Base-by-base conservation (phyloP, 2,888 invertebrate species). In the Lissonota sp. region DNA sequence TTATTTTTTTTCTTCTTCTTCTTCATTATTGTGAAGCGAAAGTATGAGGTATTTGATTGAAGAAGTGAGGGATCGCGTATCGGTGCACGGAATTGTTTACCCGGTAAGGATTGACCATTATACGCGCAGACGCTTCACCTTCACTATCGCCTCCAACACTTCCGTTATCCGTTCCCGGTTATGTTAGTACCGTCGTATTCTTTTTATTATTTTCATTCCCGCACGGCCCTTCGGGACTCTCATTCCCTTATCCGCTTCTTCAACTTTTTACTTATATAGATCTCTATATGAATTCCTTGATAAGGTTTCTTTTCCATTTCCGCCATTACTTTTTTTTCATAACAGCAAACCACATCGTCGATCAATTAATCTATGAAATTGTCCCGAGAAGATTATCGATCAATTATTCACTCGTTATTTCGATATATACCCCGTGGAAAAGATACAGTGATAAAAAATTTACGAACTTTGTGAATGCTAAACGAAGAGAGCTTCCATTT, bases 11-110 rank as follows among this genome's bases (percentile, higher is more conserved):
- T 12, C 26, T 53, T 62, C 58, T 57, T 64, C 63, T 60, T 73
- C 57, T 37, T 16, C 14, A n/a, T 37, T 71, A 42, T 14, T 49
- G 14, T 14, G 73, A 70, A 14, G n/a, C 7, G 39, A 49, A 82
- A 70, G 88, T 73, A 84, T 84, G 86, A 85, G 87, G 86, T 89
- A 89, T 89, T 89, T 89, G 88, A 89, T 89, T 87, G 86, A 72
- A 74, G 84, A 82, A 79, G 44, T 16, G 58, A 49, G 57, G 14
- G 60, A 82, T 84, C 83, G 79, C 69, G 74, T 14, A 53, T 63
- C 73, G 75, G 49, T 72, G 76, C 77, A 73, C 72, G 84, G 87
- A 80, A 87, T 87, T 89, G 89, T 89, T 88, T 89, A 88, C 88
- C 80, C 86, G 70, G 84, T 87, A 88, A 88, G 86, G 89, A 89